Conservation (phyloP, 2,113 vertebrate species). For the Alexandromys fortis region DNA sequence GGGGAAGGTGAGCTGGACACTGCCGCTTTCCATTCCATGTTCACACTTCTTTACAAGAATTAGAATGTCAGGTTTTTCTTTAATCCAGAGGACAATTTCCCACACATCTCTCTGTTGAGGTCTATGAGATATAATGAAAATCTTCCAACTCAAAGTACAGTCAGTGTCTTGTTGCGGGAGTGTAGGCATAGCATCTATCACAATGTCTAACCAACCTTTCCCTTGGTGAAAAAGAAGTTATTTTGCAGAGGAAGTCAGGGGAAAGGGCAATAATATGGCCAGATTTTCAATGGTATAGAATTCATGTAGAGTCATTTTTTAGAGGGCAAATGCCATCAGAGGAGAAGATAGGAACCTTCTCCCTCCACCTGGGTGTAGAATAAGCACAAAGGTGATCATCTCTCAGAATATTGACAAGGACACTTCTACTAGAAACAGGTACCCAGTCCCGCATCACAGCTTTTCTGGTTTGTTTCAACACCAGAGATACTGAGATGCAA, state of each 20-base stretch:
- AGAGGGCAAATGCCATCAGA: background rate
- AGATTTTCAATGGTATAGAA: background rate
- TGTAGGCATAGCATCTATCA: background rate
- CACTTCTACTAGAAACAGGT: background rate
- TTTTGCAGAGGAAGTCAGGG: background rate
- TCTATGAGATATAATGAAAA: background rate
- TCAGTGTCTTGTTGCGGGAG: background rate
- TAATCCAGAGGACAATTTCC: background rate
- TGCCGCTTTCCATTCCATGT: background rate
- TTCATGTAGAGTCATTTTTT: background rate
- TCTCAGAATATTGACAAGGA: background rate
- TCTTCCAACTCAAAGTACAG: background rate
- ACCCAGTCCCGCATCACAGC: background rate
- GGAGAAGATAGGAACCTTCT: background rate
- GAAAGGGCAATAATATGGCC: background rate
- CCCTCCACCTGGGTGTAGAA: background rate
- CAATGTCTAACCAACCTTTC: too few relatives aligned
- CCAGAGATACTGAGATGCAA: background rate
- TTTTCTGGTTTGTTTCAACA: background rate
- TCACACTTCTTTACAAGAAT: background rate
- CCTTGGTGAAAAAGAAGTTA: background rate
- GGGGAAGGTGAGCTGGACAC: accelerated
- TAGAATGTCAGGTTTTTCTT: background rate
- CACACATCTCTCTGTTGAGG: background rate
- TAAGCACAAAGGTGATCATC: background rate